Evolutionary conservation across 1,140 invertebrate genomes (phyloP).

Genomic region (Parapsyche elsis): DNA sequence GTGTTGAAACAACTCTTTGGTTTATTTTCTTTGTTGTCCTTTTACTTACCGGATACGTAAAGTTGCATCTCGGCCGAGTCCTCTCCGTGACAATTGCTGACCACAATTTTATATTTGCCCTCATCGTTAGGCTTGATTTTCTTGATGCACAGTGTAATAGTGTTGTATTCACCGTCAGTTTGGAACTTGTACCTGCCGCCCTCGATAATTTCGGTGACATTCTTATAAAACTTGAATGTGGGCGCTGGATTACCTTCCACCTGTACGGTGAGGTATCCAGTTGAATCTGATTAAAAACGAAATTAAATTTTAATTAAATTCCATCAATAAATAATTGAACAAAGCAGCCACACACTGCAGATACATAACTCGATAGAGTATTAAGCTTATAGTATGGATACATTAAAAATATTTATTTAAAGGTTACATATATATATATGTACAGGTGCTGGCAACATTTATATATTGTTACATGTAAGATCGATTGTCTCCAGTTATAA

Average conservation of each 20-base stretch:
- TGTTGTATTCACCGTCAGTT: constrained; percentile 89
- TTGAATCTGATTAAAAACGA: constrained; percentile 24
- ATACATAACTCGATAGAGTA: too few species aligned
- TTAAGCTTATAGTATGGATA: too few species aligned
- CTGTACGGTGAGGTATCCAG: constrained; percentile 85
- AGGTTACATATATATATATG: too few species aligned
- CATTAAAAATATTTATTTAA: too few species aligned
- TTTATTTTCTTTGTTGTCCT: constrained; percentile 36
- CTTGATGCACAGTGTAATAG: constrained; percentile 92
- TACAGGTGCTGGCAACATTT: too few species aligned
- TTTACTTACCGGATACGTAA: constrained; percentile 87
- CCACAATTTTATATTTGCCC: constrained; percentile 93
- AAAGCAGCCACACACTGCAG: too few species aligned
- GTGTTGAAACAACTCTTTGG: constrained; percentile 57
- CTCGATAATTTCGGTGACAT: constrained; percentile 89
- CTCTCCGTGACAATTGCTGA: constrained; percentile 93
- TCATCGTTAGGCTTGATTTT: constrained; percentile 98
- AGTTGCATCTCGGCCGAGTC: constrained; percentile 95
- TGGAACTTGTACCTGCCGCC: constrained; percentile 92
- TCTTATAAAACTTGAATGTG: constrained; percentile 96
- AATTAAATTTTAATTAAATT: background rate
- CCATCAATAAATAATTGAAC: too few species aligned
- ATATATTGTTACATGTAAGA: background rate
- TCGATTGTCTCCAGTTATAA: background rate
- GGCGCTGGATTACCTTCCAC: constrained; percentile 94